These are phyloP conservation scores for Scomber colias DNA, from an alignment of 2,113 vertebrate genomes.

Conservation along the genomic window DNA sequence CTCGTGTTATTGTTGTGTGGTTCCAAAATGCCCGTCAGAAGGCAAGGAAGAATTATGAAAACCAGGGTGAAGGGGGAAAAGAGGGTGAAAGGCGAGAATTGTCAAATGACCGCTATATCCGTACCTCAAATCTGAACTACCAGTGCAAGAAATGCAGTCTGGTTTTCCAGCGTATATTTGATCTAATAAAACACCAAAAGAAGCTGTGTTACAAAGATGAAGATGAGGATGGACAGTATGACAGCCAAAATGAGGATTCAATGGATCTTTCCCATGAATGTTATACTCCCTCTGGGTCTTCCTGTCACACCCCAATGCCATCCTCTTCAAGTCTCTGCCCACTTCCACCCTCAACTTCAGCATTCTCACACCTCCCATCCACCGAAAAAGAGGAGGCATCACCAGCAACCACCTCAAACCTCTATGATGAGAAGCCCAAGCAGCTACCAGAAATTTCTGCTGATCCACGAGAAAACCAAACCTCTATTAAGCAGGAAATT, in stretches of 20 bases:
- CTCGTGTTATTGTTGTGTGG: conserved; percentile 99
- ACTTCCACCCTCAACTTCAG: conserved; percentile 88
- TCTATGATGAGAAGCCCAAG: conserved; percentile 95
- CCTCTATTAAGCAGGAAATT: conserved; percentile 92
- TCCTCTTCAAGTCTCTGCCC: conserved; percentile 91
- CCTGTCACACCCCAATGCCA: conserved; percentile 97
- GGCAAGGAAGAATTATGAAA: conserved; percentile 98
- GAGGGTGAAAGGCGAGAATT: conserved; percentile 95
- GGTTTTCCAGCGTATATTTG: conserved; percentile 98
- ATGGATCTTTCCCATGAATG: conserved; percentile 93
- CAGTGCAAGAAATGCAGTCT: conserved; percentile 99
- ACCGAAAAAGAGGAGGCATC: conserved; percentile 90
- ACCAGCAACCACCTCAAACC: conserved; percentile 87
- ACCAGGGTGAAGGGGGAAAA: conserved; percentile 96
- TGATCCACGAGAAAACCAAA: conserved; percentile 91
- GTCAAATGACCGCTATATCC: conserved; percentile 96
- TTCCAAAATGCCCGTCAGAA: conserved; percentile 99
- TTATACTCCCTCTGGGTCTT: conserved; percentile 95
- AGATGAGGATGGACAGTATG: conserved; percentile 97
- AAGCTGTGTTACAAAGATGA: conserved; percentile 99
- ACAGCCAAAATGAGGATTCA: conserved; percentile 98
- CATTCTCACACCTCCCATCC: conserved; percentile 87
- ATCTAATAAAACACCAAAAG: conserved; percentile 99
- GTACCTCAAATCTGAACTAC: conserved; percentile 97
- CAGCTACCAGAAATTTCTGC: conserved; percentile 88